Evolutionary conservation across 2,113 vertebrate species (phyloP), one percentile per base, ranked within the genome.

Genomic region (Aviceda subcristata): DNA sequence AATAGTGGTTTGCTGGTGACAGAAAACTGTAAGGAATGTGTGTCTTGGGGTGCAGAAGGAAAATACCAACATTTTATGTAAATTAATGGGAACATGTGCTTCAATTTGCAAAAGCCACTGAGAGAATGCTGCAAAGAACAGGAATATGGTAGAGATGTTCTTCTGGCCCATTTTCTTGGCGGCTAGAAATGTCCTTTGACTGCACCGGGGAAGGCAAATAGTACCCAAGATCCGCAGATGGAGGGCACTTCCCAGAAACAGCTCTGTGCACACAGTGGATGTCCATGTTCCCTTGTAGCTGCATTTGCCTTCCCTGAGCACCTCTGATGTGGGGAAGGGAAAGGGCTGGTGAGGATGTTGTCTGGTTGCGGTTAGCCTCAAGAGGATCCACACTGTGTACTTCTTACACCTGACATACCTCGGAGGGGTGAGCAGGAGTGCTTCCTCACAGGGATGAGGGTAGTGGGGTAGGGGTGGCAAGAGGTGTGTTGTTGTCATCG

Each of bases 401-500:
- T 11, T 15, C 27, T 56, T 17, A 32, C 15, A 55, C 14, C 50
- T 78, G 45, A 29, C 46, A 12, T 12, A 29, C 11, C 34, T 30
- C 50, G 39, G 66, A 45, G 69, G 41, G 45, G 21, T 14, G 24
- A 59, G 46, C 38, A 14, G 51, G 59, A 43, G 15, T 19, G 17
- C 16, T 57, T 53, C 34, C 36, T 87, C 45, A 18, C n/a, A 41
- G 50, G 30, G 29, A 1, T 63, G 34, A 86, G 51, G 32, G 27
- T 19, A 29, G 15, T 13, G 48, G 22, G 34, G 8, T 10, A 19
- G 18, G 15, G n/a, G 4, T 46, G 69, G 6, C 55, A 72, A 73
- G 63, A 83, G 63, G 51, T 93, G 12, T 1, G 2, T 43, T 19
- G 8, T 5, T n/a, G 38, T 38, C 4, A 1, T 34, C 1, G 1